Conservation (phyloP, 2,888 invertebrate genomes). For the Trachelus iudaicus region DNA sequence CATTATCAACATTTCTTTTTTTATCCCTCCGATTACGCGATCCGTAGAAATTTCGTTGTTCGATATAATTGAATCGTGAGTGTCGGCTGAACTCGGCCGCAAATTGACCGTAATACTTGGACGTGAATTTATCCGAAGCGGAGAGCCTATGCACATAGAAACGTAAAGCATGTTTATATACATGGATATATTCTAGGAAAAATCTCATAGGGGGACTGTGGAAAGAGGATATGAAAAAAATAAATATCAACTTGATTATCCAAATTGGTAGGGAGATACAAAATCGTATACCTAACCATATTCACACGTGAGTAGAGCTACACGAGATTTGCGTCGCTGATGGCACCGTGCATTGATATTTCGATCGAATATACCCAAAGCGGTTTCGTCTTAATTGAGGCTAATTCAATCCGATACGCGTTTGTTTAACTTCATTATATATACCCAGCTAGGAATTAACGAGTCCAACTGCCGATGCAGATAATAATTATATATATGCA, state of each 20-base stretch:
- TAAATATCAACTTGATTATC: constrained; percentile 47
- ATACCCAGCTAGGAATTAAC: too few relatives aligned
- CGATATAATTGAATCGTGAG: constrained; percentile 59
- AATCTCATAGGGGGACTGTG: constrained; percentile 24
- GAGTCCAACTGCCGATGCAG: too few relatives aligned
- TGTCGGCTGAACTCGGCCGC: constrained; percentile 53
- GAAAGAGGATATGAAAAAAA: constrained; percentile 34
- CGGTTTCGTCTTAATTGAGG: constrained; percentile 9
- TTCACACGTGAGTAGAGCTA: background rate
- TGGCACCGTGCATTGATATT: constrained; percentile 10
- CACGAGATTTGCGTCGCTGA: background rate
- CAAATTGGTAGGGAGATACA: constrained; percentile 30
- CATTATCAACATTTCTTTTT: constrained; percentile 56
- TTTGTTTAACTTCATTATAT: constrained; percentile 10
- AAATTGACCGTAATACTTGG: constrained; percentile 47
- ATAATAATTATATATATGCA: too few relatives aligned
- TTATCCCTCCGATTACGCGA: constrained; percentile 22
- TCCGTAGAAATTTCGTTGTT: constrained; percentile 51
- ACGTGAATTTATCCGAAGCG: constrained; percentile 1
- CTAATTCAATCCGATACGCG: constrained; percentile 12
- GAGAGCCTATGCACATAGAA: too few relatives aligned
- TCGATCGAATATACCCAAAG: constrained; percentile 1
- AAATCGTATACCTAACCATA: too few relatives aligned
- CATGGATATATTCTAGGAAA: background rate
- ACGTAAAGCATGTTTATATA: too few relatives aligned